Conservation (phyloP, 2,113 vertebrate species). For the Fregata magnificens region DNA sequence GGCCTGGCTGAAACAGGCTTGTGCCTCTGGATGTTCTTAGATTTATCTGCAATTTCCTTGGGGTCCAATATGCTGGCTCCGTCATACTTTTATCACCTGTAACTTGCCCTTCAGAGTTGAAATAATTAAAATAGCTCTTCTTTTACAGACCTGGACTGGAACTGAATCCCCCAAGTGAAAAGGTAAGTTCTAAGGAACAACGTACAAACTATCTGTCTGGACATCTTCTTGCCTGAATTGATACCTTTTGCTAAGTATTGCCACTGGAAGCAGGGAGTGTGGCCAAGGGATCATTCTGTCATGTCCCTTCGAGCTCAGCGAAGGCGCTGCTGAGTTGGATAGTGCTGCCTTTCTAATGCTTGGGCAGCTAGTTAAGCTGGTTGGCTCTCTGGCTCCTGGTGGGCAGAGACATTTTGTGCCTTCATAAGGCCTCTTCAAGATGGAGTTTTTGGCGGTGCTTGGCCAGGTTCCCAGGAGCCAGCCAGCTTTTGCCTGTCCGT, state of each 20-base stretch:
- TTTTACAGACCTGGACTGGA: constrained; percentile 7
- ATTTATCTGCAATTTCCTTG: background rate
- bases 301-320: fast-evolving
- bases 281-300: fast-evolving
- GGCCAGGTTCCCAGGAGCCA: background rate
- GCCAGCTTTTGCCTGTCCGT: background rate
- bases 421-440: background rate
- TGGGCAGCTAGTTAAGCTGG: fast-evolving
- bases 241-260: background rate
- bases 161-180: background rate
- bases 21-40: background rate
- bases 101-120: fast-evolving
- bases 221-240: too few species aligned
- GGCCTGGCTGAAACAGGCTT: background rate
- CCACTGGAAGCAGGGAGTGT: background rate
- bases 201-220: too few species aligned
- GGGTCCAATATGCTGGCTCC: fast-evolving
- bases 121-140: background rate
- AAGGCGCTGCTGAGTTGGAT: background rate
- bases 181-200: background rate
- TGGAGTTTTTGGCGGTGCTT: background rate
- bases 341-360: background rate
- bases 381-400: background rate
- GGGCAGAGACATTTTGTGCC: background rate
- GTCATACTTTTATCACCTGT: background rate